These are phyloP conservation scores for Eubasilissa splendida DNA, from an alignment of 2,888 invertebrate species.

Conservation along the genomic window DNA sequence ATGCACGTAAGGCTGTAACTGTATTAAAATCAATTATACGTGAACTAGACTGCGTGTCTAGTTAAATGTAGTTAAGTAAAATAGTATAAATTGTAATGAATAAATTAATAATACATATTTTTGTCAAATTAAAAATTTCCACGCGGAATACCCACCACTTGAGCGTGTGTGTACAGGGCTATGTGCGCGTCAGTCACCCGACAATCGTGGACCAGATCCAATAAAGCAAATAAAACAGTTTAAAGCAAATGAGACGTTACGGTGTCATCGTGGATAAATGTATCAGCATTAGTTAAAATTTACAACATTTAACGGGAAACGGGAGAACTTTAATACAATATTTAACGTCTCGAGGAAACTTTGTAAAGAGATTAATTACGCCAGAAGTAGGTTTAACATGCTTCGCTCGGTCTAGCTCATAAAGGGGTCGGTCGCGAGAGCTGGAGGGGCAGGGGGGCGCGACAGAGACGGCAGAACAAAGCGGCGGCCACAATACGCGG, in stretches of 20 bases:
- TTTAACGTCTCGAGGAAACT: constrained; percentile 55
- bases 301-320: constrained; percentile 52
- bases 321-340: constrained; percentile 53
- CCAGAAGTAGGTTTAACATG: constrained; percentile 52
- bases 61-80: too few relatives aligned
- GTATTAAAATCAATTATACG: too few relatives aligned
- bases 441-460: constrained; percentile 60
- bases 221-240: constrained; percentile 34
- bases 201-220: neutral
- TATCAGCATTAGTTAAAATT: constrained; percentile 48
- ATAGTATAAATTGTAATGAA: too few relatives aligned
- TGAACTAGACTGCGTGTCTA: too few relatives aligned
- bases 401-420: constrained; percentile 40
- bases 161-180: neutral
- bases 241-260: constrained; percentile 14
- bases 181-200: neutral
- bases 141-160: too few relatives aligned
- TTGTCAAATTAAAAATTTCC: too few relatives aligned
- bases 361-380: constrained; percentile 57
- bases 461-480: constrained; percentile 54
- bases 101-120: too few relatives aligned
- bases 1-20: too few relatives aligned
- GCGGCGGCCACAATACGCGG: constrained; percentile 57
- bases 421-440: constrained; percentile 61
- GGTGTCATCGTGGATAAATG: constrained; percentile 45